Conservation (phyloP, 2,888 invertebrate species). For the Gymnoscelis rufifasciata region DNA sequence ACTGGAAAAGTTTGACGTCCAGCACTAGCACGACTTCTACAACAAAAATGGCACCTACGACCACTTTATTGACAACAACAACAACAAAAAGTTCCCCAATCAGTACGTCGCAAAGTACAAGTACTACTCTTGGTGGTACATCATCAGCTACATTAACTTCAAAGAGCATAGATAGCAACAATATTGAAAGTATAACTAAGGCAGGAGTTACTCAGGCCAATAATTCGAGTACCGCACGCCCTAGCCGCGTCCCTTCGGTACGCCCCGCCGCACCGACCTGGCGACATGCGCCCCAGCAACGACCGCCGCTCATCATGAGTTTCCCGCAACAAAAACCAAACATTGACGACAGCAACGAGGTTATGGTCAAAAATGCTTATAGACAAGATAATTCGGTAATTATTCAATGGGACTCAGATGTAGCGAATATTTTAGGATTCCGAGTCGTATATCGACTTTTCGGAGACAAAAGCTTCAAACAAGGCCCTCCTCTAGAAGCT, state of each 20-base stretch:
- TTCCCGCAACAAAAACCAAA: slow-evolving; percentile 83
- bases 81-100: slow-evolving; percentile 28
- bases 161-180: slow-evolving; percentile 36
- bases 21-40: slow-evolving; percentile 41
- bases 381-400: slow-evolving; percentile 92
- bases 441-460: slow-evolving; percentile 93
- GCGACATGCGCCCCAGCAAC: slow-evolving; percentile 77
- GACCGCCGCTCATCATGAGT: slow-evolving; percentile 85
- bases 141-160: slow-evolving; percentile 28
- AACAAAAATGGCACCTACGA: slow-evolving; percentile 38
- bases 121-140: slow-evolving; percentile 19
- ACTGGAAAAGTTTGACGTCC: slow-evolving; percentile 46
- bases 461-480: slow-evolving; percentile 93
- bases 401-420: slow-evolving; percentile 94
- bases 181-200: slow-evolving; percentile 43
- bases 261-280: slow-evolving; percentile 66
- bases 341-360: slow-evolving; percentile 84
- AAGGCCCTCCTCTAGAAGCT: slow-evolving; percentile 92
- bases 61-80: slow-evolving; percentile 30
- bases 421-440: slow-evolving; percentile 92
- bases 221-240: slow-evolving; percentile 52
- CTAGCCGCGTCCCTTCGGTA: slow-evolving; percentile 51
- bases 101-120: slow-evolving; percentile 18
- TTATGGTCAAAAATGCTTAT: slow-evolving; percentile 91
- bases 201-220: slow-evolving; percentile 33